Evolutionary conservation across 2,888 invertebrate species (phyloP).

Genomic region (Periphyllus acericola): DNA sequence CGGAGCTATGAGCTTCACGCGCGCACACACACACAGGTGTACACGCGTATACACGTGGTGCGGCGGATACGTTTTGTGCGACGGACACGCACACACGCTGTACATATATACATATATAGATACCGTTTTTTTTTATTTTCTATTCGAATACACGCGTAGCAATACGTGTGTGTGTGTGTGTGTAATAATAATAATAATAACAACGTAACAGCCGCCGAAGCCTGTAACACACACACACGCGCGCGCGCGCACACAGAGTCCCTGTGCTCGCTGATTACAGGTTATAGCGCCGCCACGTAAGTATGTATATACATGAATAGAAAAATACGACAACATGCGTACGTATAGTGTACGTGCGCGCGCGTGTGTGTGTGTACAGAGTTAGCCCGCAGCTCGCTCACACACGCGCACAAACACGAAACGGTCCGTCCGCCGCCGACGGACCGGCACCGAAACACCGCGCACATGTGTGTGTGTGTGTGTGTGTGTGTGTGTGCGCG

Average conservation of each 20-base stretch:
- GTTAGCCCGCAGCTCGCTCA: conserved; percentile 3
- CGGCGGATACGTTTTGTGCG: conserved; percentile 8
- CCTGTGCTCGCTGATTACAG: conserved; percentile 52
- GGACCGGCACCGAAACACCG: conserved; percentile 32
- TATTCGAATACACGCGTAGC: not conserved
- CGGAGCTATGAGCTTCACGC: not conserved
- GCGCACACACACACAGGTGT: not conserved
- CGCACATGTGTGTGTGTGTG: not conserved
- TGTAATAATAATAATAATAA: conserved; percentile 32
- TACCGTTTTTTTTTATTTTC: not conserved
- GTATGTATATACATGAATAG: not conserved
- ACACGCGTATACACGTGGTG: not conserved
- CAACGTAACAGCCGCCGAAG: conserved; percentile 19
- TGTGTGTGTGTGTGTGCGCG: not conserved
- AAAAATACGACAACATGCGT: not conserved
- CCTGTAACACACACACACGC: conserved; percentile 32
- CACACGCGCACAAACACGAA: not conserved
- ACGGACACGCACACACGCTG: conserved; percentile 20
- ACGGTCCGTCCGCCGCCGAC: conserved; percentile 5
- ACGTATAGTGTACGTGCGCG: not conserved
- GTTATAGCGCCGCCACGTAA: conserved; percentile 43
- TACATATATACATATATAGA: not conserved
- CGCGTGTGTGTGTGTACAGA: not conserved
- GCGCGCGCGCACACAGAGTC: not conserved
- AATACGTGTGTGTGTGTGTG: too few species aligned